These are phyloP conservation scores for Gortyna flavago DNA, from an alignment of 2,888 invertebrate species.

Conservation along the genomic window DNA sequence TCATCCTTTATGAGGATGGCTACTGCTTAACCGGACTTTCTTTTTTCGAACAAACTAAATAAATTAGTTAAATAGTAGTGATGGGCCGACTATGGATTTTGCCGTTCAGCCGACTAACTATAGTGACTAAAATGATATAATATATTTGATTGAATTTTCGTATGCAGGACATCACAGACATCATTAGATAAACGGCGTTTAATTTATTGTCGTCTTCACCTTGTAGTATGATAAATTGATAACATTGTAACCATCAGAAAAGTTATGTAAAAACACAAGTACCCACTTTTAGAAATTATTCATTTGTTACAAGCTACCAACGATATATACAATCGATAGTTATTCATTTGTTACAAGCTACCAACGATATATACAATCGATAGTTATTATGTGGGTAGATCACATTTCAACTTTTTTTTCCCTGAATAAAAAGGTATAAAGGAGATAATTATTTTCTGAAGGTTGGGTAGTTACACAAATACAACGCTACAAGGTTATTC, in stretches of 20 bases:
- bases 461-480: conserved; percentile 16
- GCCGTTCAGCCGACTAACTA: neutral
- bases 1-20: too few relatives aligned
- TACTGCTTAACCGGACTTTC: too few relatives aligned
- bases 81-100: neutral
- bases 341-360: neutral
- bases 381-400: neutral
- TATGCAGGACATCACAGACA: too few relatives aligned
- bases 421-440: neutral
- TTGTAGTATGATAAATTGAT: conserved; percentile 1
- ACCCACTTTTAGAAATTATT: conserved; percentile 11
- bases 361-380: neutral
- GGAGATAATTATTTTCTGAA: neutral
- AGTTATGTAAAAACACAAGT: conserved; percentile 4
- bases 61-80: neutral
- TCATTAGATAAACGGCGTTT: neutral
- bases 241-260: conserved; percentile 1
- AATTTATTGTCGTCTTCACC: neutral
- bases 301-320: conserved; percentile 4
- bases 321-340: neutral
- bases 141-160: too few relatives aligned
- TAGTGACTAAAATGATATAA: neutral
- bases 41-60: neutral
- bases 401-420: neutral
- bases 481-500: conserved; percentile 4